A percentile compares a stretch with the other conserved stretches of the same genome.
Evolutionary conservation across 92 coral and sea anemone genomes (phyloP).

Genomic region (Chrysogorgia sp.): DNA sequence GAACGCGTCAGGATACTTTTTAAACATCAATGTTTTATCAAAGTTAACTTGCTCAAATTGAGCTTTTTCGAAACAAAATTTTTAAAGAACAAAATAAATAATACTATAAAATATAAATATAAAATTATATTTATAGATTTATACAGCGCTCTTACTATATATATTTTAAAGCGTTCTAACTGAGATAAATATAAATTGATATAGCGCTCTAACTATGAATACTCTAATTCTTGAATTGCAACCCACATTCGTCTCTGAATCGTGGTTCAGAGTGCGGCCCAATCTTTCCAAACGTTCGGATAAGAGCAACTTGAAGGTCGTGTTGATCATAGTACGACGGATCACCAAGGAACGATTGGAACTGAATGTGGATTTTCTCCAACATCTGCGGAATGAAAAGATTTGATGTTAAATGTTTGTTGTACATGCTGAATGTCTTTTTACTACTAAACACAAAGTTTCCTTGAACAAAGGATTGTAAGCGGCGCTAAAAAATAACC

Average conservation of each 20-base stretch:
- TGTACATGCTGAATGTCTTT: neutral
- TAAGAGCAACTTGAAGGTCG: constrained; percentile 87
- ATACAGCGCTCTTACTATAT: no score
- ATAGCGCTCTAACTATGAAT: no score
- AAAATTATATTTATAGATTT: no score
- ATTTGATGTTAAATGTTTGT: neutral
- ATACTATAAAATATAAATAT: no score
- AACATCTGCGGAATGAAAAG: constrained; percentile 60
- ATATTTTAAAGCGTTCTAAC: no score
- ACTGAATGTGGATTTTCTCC: constrained; percentile 95
- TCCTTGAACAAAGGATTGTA: neutral
- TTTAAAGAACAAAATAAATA: no score
- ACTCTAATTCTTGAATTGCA: no score
- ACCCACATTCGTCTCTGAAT: constrained; percentile 89
- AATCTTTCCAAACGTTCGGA: constrained; percentile 93
- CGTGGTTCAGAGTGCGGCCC: constrained; percentile 99
- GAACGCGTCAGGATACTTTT: no score
- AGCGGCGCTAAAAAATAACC: neutral
- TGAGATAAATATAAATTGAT: no score
- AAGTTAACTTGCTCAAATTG: no score
- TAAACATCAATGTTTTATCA: no score
- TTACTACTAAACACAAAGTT: neutral
- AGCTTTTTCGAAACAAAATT: no score
- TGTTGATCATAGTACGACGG: constrained; percentile 97
- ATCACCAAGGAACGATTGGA: constrained; percentile 93